Evolutionary conservation across 2,888 invertebrate genomes (phyloP), one percentile per base, ranked within the genome.

Genomic region (Drosophila parthenogenetica): DNA sequence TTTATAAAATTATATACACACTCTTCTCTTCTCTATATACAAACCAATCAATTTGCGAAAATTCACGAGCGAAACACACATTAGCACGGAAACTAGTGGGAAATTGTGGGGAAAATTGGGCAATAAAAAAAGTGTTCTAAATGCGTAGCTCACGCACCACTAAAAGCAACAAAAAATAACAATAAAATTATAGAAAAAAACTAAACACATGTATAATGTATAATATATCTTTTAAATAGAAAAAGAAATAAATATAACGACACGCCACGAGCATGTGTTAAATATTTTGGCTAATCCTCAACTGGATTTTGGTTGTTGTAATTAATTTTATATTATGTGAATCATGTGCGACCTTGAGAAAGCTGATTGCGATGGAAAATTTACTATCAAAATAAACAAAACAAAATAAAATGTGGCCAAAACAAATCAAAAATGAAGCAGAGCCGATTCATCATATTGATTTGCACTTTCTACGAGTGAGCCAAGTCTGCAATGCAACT

Each of bases 321-420:
- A 69, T 58, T 64, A 67, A 58, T 48, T 68, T 37, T 40, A 16
- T 17, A 62, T 62, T 35, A 60, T 69, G 73, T 67, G 73, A 78
- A 78, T 73, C 78, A 75, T 77, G 79, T 64, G 75, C 75, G 79
- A 87, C 81, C 88, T 81, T 81, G 86, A 81, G 29, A 77, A 60
- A 3, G 16, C 32, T 3, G 16, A 8, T 17, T 11, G 29, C 22
- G 11, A 42, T 29, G 10, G 14, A 13, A 17, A 66, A 61, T 46
- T 29, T 46, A 43, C 35, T 29, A 25, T 32, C n/a, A 45, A 62
- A 59, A 14, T 43, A 43, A 53, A 64, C 22, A 35, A 35, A 35
- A 35, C 35, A 35, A 35, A 35, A 61, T 29, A 29, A 29, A 51
- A 32, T 48, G 4, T 49, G 10, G 10, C 17, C 19, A 11, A 11